Conservation (phyloP, 2,888 invertebrate genomes). For the Apodemia duryi region DNA sequence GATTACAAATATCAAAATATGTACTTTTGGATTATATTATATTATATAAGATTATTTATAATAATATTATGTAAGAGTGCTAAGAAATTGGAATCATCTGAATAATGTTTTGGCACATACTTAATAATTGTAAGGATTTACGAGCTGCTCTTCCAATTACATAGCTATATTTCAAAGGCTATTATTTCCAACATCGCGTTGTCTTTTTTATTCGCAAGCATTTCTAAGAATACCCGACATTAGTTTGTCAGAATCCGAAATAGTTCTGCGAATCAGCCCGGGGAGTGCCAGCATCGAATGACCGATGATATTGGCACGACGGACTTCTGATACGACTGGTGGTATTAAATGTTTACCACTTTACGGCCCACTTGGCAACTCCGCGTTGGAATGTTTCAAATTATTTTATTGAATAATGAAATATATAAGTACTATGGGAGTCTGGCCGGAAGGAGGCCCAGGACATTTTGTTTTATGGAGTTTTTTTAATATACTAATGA, state of each 20-base stretch:
- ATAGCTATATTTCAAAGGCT: constrained; percentile 2
- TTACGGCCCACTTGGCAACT: constrained; percentile 33
- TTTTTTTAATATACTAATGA: background rate
- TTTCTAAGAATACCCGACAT: constrained; percentile 16
- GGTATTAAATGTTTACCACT: constrained; percentile 29
- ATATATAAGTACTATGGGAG: background rate
- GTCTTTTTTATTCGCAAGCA: constrained; percentile 14
- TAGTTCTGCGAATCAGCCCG: constrained; percentile 37
- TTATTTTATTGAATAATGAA: constrained; percentile 11
- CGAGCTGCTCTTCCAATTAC: constrained; percentile 1
- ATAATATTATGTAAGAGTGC: too few relatives aligned
- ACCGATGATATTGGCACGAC: constrained; percentile 48
- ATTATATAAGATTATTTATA: too few relatives aligned
- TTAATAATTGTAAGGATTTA: background rate
- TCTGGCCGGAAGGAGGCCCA: background rate
- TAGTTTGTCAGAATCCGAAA: constrained; percentile 19
- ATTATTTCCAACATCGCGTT: constrained; percentile 7
- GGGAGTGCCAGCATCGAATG: constrained; percentile 37
- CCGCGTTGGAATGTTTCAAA: constrained; percentile 1
- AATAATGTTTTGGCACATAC: background rate
- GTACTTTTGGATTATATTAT: too few relatives aligned
- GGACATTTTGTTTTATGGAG: background rate
- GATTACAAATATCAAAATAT: too few relatives aligned
- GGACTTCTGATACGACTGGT: constrained; percentile 25
- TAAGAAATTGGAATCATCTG: too few relatives aligned